Conservation (phyloP, 2,113 vertebrate genomes). For the Silurus asotus region DNA sequence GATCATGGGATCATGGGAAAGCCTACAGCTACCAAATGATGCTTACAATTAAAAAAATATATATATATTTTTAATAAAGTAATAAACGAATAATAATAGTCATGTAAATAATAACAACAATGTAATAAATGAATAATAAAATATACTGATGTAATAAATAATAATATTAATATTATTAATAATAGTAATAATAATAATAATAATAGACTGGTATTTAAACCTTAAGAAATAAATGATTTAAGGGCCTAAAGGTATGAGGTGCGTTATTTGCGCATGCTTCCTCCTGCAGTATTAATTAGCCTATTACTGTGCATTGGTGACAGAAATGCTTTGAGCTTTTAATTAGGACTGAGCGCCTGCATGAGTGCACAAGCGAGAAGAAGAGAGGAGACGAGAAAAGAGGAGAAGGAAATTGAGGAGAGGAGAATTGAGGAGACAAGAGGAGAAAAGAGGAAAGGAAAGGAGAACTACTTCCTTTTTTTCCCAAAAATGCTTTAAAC, state of each 20-base stretch:
- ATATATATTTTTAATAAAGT: too few species aligned
- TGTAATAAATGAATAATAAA: neutral
- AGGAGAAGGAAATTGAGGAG: conserved; percentile 53
- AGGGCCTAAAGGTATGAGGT: conserved; percentile 68
- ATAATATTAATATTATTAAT: conserved; percentile 13
- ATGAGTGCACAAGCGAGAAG: conserved; percentile 75
- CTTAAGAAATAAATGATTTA: conserved; percentile 65
- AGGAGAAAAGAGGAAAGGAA: conserved; percentile 58
- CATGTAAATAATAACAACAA: conserved; percentile 21
- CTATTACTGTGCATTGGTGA: conserved; percentile 79
- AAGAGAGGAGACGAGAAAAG: conserved; percentile 63
- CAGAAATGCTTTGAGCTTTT: conserved; percentile 79
- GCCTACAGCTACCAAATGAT: conserved; percentile 14
- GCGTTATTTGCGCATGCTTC: conserved; percentile 74
- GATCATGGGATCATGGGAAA: neutral
- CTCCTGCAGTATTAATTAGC: conserved; percentile 77
- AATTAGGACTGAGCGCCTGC: conserved; percentile 78
- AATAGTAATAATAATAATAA: conserved; percentile 18
- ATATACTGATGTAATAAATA: conserved; percentile 1
- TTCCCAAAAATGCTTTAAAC: conserved; percentile 21
- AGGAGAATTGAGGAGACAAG: conserved; percentile 62
- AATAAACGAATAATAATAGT: neutral
- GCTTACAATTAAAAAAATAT: too few species aligned
- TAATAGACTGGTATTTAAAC: conserved; percentile 48
- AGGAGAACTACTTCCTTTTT: conserved; percentile 62